Percentiles rank a stretch among this genome's conserved stretches.
phyloP scores from a whole-genome alignment of 1,140 invertebrate genomes.

The Antheraea pernyi region DNA sequence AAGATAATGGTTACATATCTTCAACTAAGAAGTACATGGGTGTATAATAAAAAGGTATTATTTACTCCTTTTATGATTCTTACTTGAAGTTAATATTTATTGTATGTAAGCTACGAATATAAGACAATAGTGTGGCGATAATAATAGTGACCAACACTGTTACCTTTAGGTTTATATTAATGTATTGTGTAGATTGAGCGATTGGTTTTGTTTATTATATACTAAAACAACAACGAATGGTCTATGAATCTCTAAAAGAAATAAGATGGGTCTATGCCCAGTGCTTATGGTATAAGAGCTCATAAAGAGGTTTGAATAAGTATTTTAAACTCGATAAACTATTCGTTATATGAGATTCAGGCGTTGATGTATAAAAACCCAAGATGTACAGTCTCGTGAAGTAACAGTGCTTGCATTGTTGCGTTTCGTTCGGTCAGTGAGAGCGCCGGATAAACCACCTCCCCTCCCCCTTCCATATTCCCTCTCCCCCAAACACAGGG shows the following conservation, averaged over 20 bases:
- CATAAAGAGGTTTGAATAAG: no score
- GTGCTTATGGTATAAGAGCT: neutral
- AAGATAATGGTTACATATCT: neutral
- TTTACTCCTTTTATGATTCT: neutral
- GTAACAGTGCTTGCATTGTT: no score
- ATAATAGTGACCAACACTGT: slow-evolving; percentile 39
- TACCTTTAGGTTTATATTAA: slow-evolving; percentile 4
- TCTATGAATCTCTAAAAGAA: neutral
- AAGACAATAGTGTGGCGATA: slow-evolving; percentile 49
- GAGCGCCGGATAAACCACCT: no score
- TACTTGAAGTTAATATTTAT: slow-evolving; percentile 15
- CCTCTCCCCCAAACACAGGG: no score
- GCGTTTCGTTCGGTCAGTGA: no score
- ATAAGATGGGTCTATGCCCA: neutral
- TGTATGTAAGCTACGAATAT: slow-evolving; percentile 51
- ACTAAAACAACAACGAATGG: neutral
- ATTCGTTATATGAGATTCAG: no score
- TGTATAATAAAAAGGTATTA: neutral
- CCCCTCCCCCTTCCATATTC: no score
- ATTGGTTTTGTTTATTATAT: neutral
- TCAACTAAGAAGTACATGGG: neutral
- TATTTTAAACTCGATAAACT: no score
- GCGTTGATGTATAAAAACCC: no score
- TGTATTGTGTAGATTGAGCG: neutral
- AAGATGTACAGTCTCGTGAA: no score